Conservation (phyloP, 2,888 invertebrate genomes). For the Melikaiella ostensackeni region DNA sequence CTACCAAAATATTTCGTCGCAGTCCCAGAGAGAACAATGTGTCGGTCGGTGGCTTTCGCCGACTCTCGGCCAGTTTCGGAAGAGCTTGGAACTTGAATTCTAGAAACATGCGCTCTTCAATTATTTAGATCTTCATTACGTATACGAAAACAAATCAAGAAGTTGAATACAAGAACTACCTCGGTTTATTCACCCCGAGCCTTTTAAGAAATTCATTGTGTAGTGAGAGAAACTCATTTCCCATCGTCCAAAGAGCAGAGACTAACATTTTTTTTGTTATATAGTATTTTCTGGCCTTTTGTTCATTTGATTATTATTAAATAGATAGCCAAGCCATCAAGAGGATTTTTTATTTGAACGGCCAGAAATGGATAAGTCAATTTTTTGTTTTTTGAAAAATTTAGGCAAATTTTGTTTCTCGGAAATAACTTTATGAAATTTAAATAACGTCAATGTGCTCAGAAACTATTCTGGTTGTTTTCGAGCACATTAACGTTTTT, state of each 20-base stretch:
- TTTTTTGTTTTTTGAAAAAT: no score
- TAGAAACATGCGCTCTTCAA: conserved; percentile 13
- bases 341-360: no score
- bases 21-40: conserved; percentile 16
- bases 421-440: no score
- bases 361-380: no score
- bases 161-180: background rate
- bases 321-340: no score
- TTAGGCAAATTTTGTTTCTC: no score
- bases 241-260: background rate
- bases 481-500: no score
- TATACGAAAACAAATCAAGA: background rate
- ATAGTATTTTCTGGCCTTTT: no score
- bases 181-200: background rate
- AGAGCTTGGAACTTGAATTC: background rate
- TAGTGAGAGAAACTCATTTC: background rate
- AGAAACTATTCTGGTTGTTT: no score
- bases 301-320: no score
- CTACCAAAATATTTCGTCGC: conserved; percentile 26
- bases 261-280: no score
- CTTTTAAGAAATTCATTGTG: background rate
- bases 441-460: no score
- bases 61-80: background rate
- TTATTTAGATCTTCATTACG: conserved; percentile 22
- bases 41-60: background rate